Evolutionary conservation across 2,113 vertebrate species (phyloP).

Genomic region (Cairina moschata): DNA sequence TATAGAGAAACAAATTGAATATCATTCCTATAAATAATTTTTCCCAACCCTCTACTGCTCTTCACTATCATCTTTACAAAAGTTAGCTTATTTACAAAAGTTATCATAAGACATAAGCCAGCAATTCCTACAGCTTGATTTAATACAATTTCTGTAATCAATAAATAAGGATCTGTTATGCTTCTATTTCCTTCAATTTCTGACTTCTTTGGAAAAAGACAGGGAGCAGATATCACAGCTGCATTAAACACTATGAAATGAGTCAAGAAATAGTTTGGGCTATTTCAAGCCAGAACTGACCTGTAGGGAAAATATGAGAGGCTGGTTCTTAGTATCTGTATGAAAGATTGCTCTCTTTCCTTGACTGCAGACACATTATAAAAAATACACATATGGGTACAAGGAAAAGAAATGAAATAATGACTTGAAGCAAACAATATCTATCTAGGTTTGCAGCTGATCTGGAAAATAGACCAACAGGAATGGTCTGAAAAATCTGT

Average conservation of each 20-base stretch:
- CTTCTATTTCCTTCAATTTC: not conserved
- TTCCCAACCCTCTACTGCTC: not conserved
- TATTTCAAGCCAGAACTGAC: not conserved
- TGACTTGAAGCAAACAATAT: not conserved
- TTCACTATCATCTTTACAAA: not conserved
- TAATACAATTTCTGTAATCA: not conserved
- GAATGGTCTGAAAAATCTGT: not conserved
- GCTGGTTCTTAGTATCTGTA: not conserved
- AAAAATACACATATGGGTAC: not conserved
- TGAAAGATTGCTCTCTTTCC: not conserved
- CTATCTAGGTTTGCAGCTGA: not conserved
- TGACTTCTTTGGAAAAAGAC: not conserved
- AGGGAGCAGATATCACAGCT: not conserved
- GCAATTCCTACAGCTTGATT: not conserved
- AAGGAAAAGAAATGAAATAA: not conserved
- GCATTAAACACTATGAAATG: not conserved
- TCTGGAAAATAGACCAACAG: not conserved
- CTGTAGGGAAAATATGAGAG: not conserved
- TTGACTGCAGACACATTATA: not conserved
- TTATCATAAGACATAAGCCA: not conserved
- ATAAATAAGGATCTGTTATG: not conserved
- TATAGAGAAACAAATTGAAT: not conserved
- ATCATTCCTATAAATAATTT: not conserved
- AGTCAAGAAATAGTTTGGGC: not conserved
- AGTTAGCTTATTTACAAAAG: not conserved